Evolutionary conservation across 1,140 invertebrate genomes (phyloP).

Genomic region (Oscheius sp.): DNA sequence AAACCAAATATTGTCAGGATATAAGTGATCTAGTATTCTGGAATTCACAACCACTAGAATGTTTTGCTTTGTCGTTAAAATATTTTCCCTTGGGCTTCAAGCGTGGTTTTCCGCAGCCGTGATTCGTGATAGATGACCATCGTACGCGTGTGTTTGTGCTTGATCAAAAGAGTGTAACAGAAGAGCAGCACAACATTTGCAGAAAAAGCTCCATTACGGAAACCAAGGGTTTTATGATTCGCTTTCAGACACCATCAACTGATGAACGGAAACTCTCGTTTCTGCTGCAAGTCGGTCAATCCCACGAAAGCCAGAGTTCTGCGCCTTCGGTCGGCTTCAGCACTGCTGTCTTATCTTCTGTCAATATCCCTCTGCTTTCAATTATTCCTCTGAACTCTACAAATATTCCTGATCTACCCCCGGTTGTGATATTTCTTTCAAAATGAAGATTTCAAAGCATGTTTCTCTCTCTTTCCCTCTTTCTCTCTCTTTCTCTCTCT

Average conservation of each 20-base stretch:
- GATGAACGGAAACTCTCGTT: constrained; percentile 21
- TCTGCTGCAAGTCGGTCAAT: constrained; percentile 3
- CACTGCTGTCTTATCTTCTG: background rate
- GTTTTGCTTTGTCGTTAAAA: background rate
- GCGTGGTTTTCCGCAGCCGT: background rate
- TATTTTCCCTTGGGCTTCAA: background rate
- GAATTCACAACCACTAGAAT: too few species aligned
- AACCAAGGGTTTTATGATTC: too few species aligned
- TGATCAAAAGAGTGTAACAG: too few species aligned
- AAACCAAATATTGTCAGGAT: too few species aligned
- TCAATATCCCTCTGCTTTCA: too few species aligned
- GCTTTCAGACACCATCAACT: constrained; percentile 18
- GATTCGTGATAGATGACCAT: background rate
- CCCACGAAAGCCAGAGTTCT: background rate
- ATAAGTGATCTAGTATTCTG: too few species aligned
- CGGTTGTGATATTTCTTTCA: background rate
- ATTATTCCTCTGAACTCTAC: background rate
- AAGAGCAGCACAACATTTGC: too few species aligned
- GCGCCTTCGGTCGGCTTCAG: background rate
- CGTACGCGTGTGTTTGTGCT: too few species aligned
- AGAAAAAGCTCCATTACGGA: too few species aligned
- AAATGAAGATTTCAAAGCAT: background rate
- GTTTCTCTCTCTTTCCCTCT: too few species aligned
- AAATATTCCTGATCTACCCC: background rate
- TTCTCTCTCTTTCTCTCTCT: too few species aligned